Conservation (phyloP, 2,888 invertebrate species). For the Monoplex corrugatus region DNA sequence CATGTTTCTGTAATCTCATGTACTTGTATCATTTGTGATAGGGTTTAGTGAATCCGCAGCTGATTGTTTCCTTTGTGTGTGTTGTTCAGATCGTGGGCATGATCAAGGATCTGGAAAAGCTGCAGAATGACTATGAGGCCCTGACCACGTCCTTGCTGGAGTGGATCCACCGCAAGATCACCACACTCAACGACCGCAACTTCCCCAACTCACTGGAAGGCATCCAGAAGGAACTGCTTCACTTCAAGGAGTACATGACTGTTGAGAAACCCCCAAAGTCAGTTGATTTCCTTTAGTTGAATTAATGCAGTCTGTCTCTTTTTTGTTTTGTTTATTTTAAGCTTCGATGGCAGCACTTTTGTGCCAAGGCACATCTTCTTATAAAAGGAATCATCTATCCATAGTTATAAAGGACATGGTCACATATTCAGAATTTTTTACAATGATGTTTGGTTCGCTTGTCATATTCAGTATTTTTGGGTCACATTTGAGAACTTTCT, state of each 20-base stretch:
- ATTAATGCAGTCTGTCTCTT: not conserved
- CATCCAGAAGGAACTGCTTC: conserved; percentile 92
- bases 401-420: no score
- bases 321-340: not conserved
- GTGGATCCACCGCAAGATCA: conserved; percentile 95
- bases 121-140: conserved; percentile 93
- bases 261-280: conserved; percentile 98
- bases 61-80: not conserved
- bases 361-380: no score
- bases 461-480: no score
- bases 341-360: not conserved
- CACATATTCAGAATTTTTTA: no score
- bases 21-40: no score
- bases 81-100: conserved; percentile 92
- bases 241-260: conserved; percentile 97
- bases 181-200: conserved; percentile 90
- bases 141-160: conserved; percentile 92
- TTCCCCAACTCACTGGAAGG: conserved; percentile 97
- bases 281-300: conserved; percentile 72
- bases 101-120: conserved; percentile 96
- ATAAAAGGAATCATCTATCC: no score
- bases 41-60: not conserved
- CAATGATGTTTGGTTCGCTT: no score
- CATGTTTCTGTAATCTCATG: no score
- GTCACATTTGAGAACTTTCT: no score